Percentiles rank a stretch among this genome's conserved stretches.
phyloP scores from a whole-genome alignment of 1,140 invertebrate species.

The honey bee (Apis mellifera) region Amel_HAv3.1 CM009938.2:5837501-5838000 shows the following conservation, averaged over 20 bases:
- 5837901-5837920: constrained; percentile 24
- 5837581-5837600: too few species aligned
- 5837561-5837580: too few species aligned
- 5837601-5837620: too few species aligned
- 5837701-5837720: background rate
- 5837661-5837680: background rate
- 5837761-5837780: constrained; percentile 27
- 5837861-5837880: constrained; percentile 21
- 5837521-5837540: too few species aligned
- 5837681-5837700: constrained; percentile 49
- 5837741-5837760: constrained; percentile 43
- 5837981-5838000: background rate
- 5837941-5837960: background rate
- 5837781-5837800: constrained; percentile 17
- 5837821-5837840: constrained; percentile 21
- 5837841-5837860: constrained; percentile 29
- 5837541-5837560: too few species aligned
- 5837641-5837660: too few species aligned
- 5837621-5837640: background rate
- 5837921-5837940: background rate
- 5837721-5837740: constrained; percentile 40
- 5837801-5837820: constrained; percentile 26
- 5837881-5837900: constrained; percentile 44
- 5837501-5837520: too few species aligned
- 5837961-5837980: background rate